A percentile compares a stretch with the other conserved stretches of the same genome.
These are phyloP conservation scores for Euborellia annulipes DNA, from an alignment of 1,140 invertebrate species.

Conservation along the genomic window DNA sequence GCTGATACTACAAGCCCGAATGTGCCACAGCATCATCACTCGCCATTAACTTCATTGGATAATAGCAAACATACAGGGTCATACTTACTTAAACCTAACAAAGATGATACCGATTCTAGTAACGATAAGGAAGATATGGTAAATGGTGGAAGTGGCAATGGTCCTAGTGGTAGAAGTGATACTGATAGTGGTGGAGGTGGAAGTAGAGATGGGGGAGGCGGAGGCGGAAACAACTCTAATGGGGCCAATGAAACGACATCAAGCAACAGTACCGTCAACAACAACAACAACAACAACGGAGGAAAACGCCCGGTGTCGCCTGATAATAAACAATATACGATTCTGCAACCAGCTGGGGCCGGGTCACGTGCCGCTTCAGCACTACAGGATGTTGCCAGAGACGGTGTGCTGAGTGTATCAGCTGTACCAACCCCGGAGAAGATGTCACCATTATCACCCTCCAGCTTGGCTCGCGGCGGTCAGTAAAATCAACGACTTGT, in stretches of 20 bases:
- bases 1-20: slow-evolving; percentile 18
- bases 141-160: not conserved
- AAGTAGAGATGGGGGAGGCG: not conserved
- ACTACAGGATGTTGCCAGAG: slow-evolving; percentile 52
- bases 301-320: slow-evolving; percentile 6
- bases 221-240: not conserved
- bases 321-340: slow-evolving; percentile 53
- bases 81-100: no score
- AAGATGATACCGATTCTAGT: no score
- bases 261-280: no score
- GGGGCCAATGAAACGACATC: no score
- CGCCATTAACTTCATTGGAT: no score
- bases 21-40: no score
- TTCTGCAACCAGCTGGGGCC: slow-evolving; percentile 59
- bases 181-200: slow-evolving; percentile 2
- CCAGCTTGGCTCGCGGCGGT: slow-evolving; percentile 52
- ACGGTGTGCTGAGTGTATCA: slow-evolving; percentile 44
- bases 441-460: slow-evolving; percentile 42
- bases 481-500: slow-evolving; percentile 23
- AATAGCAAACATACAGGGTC: no score
- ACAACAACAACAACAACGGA: no score
- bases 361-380: slow-evolving; percentile 60
- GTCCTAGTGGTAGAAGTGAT: slow-evolving; percentile 6
- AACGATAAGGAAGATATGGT: no score
- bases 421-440: slow-evolving; percentile 28